phyloP scores from a whole-genome alignment of 2,797 vertebrate species.

The Periparus ater region DNA sequence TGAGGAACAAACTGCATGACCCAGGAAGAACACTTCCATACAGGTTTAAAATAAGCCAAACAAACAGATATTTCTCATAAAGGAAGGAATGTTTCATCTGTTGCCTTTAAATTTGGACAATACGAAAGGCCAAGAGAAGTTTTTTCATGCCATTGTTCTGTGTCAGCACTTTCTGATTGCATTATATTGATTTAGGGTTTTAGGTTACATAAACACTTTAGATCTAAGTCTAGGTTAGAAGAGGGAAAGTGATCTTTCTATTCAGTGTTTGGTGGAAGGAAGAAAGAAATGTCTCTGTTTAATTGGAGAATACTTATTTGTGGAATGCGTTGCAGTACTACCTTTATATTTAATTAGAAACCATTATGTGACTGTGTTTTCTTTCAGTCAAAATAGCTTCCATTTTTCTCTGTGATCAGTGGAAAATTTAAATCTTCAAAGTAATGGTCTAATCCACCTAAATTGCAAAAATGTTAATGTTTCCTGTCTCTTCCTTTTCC shows the following conservation, averaged over 20 bases:
- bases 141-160: neutral
- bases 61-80: neutral
- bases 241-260: neutral
- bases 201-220: neutral
- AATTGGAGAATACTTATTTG: neutral
- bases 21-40: neutral
- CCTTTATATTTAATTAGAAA: neutral
- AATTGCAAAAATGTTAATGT: neutral
- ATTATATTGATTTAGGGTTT: neutral
- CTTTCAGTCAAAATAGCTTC: neutral
- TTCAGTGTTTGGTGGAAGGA: neutral
- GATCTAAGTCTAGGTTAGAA: neutral
- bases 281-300: neutral
- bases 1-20: neutral
- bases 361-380: neutral
- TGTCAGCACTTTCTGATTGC: neutral
- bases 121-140: neutral
- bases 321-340: neutral
- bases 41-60: neutral
- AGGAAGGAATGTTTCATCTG: neutral
- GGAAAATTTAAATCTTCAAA: neutral
- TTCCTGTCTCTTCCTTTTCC: neutral
- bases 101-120: neutral
- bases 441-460: neutral
- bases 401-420: neutral